Evolutionary conservation across 2,113 vertebrate species (phyloP).

Genomic region (Anser brachyrhynchus): DNA sequence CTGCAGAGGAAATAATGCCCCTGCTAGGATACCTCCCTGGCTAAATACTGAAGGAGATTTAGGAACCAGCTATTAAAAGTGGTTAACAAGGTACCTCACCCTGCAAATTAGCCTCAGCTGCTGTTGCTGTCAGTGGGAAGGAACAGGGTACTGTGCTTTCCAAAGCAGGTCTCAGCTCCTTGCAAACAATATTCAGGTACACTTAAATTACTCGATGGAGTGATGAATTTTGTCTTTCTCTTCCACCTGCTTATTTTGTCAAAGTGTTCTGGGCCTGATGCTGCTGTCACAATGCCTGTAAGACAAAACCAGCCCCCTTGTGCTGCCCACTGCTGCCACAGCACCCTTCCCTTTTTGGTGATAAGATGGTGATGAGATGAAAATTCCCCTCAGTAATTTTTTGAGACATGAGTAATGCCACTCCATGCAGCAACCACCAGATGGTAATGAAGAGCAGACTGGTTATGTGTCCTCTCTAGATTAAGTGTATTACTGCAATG

Average conservation of each 20-base stretch:
- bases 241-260: neutral
- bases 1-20: neutral
- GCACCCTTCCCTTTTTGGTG: neutral
- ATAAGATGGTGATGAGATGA: neutral
- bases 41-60: neutral
- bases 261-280: neutral
- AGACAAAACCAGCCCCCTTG: neutral
- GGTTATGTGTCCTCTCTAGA: neutral
- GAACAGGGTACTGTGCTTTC: neutral
- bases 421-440: constrained; percentile 73
- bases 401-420: constrained; percentile 59
- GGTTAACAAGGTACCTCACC: neutral
- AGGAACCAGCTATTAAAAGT: neutral
- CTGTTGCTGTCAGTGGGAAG: neutral
- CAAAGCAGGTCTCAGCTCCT: neutral
- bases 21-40: neutral
- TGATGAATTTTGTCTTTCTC: neutral
- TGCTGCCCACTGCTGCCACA: neutral
- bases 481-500: neutral
- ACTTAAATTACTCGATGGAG: neutral
- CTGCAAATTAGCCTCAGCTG: neutral
- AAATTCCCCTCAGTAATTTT: neutral
- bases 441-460: constrained; percentile 80
- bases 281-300: neutral
- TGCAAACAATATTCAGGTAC: neutral